Evolutionary conservation across 2,888 invertebrate genomes (phyloP), one percentile per base, ranked within the genome.

Genomic region (Pyrochroa serraticornis): DNA sequence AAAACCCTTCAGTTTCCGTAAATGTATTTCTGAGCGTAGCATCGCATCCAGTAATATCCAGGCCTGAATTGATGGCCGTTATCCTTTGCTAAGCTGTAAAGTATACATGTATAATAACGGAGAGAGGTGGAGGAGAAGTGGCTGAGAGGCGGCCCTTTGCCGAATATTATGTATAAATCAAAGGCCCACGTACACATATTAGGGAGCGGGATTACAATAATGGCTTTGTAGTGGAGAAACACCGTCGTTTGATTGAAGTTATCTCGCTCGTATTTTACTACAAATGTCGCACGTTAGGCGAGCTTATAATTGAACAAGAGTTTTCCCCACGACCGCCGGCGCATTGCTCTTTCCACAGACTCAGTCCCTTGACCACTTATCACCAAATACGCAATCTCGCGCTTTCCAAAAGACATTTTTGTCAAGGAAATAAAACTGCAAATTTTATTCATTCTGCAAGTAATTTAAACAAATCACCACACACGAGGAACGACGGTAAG

Each of bases 241-340:
- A 66, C 66, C 68, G 63, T 64, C 70, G 69, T 71, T 71, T 75
- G 75, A 75, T 75, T 75, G 76, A 76, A 75, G 75, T 75, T 76
- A 76, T 75, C 76, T 74, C 65, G 47, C 64, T 67, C 52, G 69
- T 73, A 73, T 71, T 71, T 73, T 69, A 65, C 62, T 53, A 44
- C 51, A 55, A 64, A 66, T 63, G 65, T 67, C 63, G 63, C 67
- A 62, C 62, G 62, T 66, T 64, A 64, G 63, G 61, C 62, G 57
- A 62, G 62, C 45, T 66, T 66, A 64, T 68, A 67, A 67, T 68
- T 68, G 65, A 58, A 50, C 37, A 33, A 33, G 42, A 55, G 37
- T 55, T 55, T 48, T 48, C 48, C 54, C 41, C 37, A 38, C 35
- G 49, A 33, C 34, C 12, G 30, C 30, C 33, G 8, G 30, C 35